A percentile compares a stretch with the other conserved stretches of the same genome.
phyloP scores from a whole-genome alignment of 2,888 invertebrate species.

The Arge pagana region DNA sequence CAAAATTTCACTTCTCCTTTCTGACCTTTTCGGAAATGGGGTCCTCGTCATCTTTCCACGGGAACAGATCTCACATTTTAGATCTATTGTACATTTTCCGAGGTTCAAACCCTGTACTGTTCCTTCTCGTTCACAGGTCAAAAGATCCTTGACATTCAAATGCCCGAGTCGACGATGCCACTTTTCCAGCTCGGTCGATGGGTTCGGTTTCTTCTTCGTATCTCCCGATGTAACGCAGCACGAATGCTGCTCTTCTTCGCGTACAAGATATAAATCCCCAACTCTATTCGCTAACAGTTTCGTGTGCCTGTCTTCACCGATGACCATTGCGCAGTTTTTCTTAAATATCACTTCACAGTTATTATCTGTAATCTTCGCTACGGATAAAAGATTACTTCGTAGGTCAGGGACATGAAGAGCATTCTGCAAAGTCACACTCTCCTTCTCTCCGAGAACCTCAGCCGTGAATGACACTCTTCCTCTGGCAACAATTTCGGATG shows the following conservation, averaged over 20 bases:
- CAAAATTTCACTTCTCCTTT: constrained; percentile 7
- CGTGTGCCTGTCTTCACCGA: too few relatives aligned
- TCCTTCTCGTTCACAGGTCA: constrained; percentile 13
- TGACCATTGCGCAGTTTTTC: constrained; percentile 22
- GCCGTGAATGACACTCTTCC: too few relatives aligned
- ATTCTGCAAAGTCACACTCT: too few relatives aligned
- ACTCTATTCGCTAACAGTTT: constrained; percentile 28
- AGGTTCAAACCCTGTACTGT: constrained; percentile 11
- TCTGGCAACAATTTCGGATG: too few relatives aligned
- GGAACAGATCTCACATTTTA: constrained; percentile 20
- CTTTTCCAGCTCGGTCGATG: neutral
- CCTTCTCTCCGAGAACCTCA: too few relatives aligned
- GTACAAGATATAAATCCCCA: constrained; percentile 27
- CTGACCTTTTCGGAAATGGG: constrained; percentile 18
- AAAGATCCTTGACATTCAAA: constrained; percentile 24
- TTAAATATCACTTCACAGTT: constrained; percentile 24
- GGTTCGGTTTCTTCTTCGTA: too few relatives aligned
- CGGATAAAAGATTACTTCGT: constrained; percentile 31
- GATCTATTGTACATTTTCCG: neutral
- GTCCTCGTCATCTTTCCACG: constrained; percentile 20
- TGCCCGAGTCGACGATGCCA: constrained; percentile 29
- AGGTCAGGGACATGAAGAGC: constrained; percentile 31
- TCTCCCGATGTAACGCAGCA: neutral
- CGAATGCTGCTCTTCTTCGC: neutral
- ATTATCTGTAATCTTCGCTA: constrained; percentile 31